Conservation (phyloP, 1,140 invertebrate genomes). For the Oryctes rhinoceros region DNA sequence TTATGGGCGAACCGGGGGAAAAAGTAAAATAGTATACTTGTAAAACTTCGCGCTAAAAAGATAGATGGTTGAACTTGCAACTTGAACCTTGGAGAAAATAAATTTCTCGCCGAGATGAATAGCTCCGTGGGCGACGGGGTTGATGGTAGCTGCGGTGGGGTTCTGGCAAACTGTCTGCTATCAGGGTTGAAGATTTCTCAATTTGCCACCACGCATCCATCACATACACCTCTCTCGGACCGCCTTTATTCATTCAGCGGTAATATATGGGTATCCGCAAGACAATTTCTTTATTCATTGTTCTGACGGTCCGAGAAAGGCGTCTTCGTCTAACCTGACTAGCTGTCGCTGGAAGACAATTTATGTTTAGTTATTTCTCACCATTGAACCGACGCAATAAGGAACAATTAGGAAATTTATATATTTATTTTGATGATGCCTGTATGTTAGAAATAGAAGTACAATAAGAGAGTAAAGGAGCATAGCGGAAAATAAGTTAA, state of each 20-base stretch:
- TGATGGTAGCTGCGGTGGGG: constrained; percentile 23
- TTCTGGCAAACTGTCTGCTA: constrained; percentile 46
- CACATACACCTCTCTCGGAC: constrained; percentile 46
- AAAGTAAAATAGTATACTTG: constrained; percentile 52
- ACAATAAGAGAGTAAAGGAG: too few species aligned
- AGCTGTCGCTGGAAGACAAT: neutral
- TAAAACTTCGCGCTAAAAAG: constrained; percentile 53
- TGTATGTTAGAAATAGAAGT: too few species aligned
- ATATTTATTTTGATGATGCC: neutral
- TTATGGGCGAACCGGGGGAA: constrained; percentile 46
- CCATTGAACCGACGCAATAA: neutral
- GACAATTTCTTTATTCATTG: constrained; percentile 35
- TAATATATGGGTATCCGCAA: constrained; percentile 31
- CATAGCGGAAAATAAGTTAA: too few species aligned
- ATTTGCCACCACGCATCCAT: constrained; percentile 52
- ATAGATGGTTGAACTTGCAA: constrained; percentile 55
- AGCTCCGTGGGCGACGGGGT: constrained; percentile 46
- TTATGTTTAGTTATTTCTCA: constrained; percentile 4
- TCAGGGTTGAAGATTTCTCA: constrained; percentile 53
- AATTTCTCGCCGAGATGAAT: constrained; percentile 54
- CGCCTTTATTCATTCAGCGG: constrained; percentile 35
- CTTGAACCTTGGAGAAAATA: constrained; percentile 54
- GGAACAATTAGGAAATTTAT: neutral
- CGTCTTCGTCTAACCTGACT: neutral
- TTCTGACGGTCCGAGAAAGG: neutral